These are phyloP conservation scores for Trilocha varians DNA, from an alignment of 2,888 invertebrate species.

Conservation along the genomic window DNA sequence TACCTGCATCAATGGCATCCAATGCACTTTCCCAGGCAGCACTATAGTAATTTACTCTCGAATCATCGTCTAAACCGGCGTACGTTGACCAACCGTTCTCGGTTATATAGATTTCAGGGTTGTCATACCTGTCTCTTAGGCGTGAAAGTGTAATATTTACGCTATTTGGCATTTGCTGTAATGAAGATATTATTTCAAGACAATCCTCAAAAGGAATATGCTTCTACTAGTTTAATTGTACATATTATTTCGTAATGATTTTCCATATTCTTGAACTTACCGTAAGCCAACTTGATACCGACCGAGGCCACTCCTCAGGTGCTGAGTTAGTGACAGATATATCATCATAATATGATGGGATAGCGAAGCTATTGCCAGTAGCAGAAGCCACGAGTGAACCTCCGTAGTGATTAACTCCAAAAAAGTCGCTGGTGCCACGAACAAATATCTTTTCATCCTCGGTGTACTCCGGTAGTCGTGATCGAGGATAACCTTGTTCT, in stretches of 20 bases:
- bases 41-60: constrained; percentile 48
- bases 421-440: constrained; percentile 41
- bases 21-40: constrained; percentile 48
- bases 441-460: constrained; percentile 37
- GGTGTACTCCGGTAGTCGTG: constrained; percentile 53
- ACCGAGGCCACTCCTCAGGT: constrained; percentile 30
- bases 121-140: constrained; percentile 54
- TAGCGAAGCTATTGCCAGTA: constrained; percentile 13
- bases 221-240: too few relatives aligned
- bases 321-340: constrained; percentile 17
- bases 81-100: constrained; percentile 73
- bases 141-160: constrained; percentile 66
- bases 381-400: constrained; percentile 34
- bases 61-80: constrained; percentile 45
- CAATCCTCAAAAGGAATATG: background rate
- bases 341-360: constrained; percentile 34
- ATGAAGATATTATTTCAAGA: background rate
- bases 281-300: constrained; percentile 34
- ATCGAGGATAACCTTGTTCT: constrained; percentile 45
- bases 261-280: constrained; percentile 19
- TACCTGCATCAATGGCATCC: constrained; percentile 52
- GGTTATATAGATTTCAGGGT: constrained; percentile 67
- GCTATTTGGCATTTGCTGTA: constrained; percentile 70
- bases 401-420: constrained; percentile 79
- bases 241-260: background rate